Evolutionary conservation across 2,888 invertebrate genomes (phyloP).

Genomic region (Perizoma flavofasciatum): DNA sequence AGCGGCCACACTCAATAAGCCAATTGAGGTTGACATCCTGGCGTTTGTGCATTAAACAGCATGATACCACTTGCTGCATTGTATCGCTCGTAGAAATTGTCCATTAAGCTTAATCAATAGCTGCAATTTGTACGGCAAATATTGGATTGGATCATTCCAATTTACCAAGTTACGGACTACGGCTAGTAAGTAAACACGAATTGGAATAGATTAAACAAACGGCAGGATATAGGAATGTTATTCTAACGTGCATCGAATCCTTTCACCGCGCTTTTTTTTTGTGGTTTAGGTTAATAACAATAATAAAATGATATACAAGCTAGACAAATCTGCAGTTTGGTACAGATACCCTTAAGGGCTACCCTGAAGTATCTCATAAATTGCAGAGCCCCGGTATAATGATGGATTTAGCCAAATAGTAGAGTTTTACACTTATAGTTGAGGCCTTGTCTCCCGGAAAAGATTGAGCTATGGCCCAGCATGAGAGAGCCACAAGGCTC

Average conservation of each 20-base stretch:
- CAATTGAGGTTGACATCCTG: slow-evolving; percentile 71
- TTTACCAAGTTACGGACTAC: slow-evolving; percentile 4
- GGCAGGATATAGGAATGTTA: neutral
- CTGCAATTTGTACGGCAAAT: slow-evolving; percentile 31
- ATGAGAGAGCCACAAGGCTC: no score
- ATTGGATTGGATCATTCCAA: slow-evolving; percentile 8
- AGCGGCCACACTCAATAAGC: slow-evolving; percentile 68
- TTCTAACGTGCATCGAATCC: neutral
- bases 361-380: no score
- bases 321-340: no score
- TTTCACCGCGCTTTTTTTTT: neutral
- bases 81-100: slow-evolving; percentile 45
- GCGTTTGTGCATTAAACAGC: slow-evolving; percentile 51
- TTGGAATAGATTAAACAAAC: neutral
- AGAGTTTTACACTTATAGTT: no score
- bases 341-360: no score
- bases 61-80: slow-evolving; percentile 43
- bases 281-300: neutral
- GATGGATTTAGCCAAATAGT: no score
- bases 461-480: no score
- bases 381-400: no score
- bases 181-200: neutral
- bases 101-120: slow-evolving; percentile 48
- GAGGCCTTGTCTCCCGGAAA: no score
- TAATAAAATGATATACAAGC: no score